Percentiles rank a stretch among this genome's conserved stretches.
These are phyloP conservation scores for Chloroceryle aenea DNA, from an alignment of 2,113 vertebrate species.

Conservation along the genomic window DNA sequence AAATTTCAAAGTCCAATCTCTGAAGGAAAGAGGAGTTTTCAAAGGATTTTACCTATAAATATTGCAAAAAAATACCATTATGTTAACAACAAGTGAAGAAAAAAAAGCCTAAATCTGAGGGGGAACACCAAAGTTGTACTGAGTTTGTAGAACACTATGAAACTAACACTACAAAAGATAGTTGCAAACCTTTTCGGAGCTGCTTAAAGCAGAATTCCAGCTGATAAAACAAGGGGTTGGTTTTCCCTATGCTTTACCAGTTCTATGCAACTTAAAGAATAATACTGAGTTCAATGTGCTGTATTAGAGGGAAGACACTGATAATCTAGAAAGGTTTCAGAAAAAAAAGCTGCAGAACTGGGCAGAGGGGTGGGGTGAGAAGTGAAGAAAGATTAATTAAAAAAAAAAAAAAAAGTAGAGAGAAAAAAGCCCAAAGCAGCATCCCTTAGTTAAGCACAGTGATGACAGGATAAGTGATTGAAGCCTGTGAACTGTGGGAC, in stretches of 20 bases:
- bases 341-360: not conserved
- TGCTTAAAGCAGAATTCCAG: not conserved
- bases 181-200: not conserved
- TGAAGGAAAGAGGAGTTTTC: not conserved
- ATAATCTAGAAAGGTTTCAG: not conserved
- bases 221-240: not conserved
- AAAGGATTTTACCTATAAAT: not conserved
- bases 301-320: accelerated
- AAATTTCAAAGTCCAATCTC: not conserved
- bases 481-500: not conserved
- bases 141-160: not conserved
- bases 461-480: not conserved
- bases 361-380: not conserved
- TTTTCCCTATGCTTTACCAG: not conserved
- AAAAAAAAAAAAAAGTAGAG: not conserved
- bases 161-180: not conserved
- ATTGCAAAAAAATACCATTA: too few species aligned
- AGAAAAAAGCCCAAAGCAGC: not conserved
- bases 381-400: not conserved
- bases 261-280: not conserved
- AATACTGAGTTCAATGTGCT: not conserved
- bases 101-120: not conserved
- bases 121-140: not conserved
- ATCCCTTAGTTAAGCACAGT: not conserved
- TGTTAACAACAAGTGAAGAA: too few species aligned